Evolutionary conservation across 2,888 invertebrate species (phyloP), one percentile per base, ranked within the genome.

Genomic region (Opisthograptis luteolata): DNA sequence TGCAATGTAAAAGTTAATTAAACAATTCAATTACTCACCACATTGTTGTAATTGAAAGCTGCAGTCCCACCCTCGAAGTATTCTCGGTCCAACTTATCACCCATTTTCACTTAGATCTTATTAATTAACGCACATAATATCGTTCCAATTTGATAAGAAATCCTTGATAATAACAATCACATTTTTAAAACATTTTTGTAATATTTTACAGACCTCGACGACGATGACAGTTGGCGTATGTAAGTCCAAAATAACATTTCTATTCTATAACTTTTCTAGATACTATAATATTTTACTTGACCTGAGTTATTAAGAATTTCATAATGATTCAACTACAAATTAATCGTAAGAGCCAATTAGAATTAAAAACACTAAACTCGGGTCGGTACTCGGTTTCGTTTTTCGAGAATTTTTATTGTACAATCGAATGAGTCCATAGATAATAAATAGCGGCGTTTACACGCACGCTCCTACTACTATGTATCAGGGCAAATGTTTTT

Each of bases 21-120:
- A n/a, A n/a, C n/a, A n/a, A n/a, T n/a, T n/a, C 10, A 37, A 30
- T 66, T 54, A 84, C 88, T 86, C 67, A 89, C 89, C 89, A 87
- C 87, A 83, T 89, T 89, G 70, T 87, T 87, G 60, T 81, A 88
- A 68, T 89, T 89, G 81, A 87, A 89, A 76, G 86, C 77, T 75
- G 86, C 76, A 56, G 84, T 76, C 43, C 76, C 86, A 64, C 87
- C 75, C 60, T 80, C 81, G 63, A 79, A 89, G 64, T 85, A 88
- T 71, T 89, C 89, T 68, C 79, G 68, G 51, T 89, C 87, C 54
- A 87, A 68, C 68, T 89, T 89, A 50, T 89, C 89, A 58, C 86
- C 84, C 89, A 89, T 89, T 64, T 60, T 80, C 63, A 59, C 54
- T 56, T n/a, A n/a, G n/a, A n/a, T n/a, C n/a, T n/a, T 44, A 5